Evolutionary conservation across 1,140 invertebrate genomes (phyloP), one percentile per base, ranked within the genome.

Genomic region (Proales similis): DNA sequence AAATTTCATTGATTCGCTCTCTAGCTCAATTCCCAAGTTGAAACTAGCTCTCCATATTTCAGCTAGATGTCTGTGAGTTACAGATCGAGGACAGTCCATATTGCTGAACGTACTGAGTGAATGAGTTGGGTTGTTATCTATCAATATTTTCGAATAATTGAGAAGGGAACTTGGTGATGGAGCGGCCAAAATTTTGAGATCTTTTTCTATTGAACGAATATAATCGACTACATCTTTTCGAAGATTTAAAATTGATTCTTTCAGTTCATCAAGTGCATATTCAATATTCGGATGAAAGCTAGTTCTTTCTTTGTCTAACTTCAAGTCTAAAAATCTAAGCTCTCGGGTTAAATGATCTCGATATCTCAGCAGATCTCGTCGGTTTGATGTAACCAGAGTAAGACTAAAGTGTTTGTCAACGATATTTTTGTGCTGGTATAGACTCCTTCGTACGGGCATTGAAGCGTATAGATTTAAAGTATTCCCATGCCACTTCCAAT

Each of bases 231-330:
- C 42, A 7, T 26, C 22, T 14, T 20, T 57, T 9, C 51, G 19
- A 22, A 57, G 36, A 20, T 57, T 26, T 7, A 39, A 39, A 24
- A 57, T 57, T 12, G 42, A 42, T 4, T 57, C 51, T 42, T 57
- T 57, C 9, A 57, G 20, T 7, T 39, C 51, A 22, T 38, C 14
- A 2, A 57, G 42, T 0, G 51, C 29, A 42, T 20, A 17, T 17
- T 57, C 51, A 26, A 57, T 57, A 6, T 24, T 30, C 22, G 51
- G 51, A 42, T 57, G 51, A 57, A 57, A 57, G 11, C 36, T 42
- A 4, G 51, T 29, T 42, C 45, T 57, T 24, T 57, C 51, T 57
- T 57, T 57, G 2, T 42, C 19, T 4, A 57, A 39, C 0, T 14
- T 57, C 14, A 57, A 42, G 3, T 19, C 24, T 38, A 22, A 38